Evolutionary conservation across 1,140 invertebrate genomes (phyloP), one percentile per base, ranked within the genome.

Genomic region (Drosophila mayri): DNA sequence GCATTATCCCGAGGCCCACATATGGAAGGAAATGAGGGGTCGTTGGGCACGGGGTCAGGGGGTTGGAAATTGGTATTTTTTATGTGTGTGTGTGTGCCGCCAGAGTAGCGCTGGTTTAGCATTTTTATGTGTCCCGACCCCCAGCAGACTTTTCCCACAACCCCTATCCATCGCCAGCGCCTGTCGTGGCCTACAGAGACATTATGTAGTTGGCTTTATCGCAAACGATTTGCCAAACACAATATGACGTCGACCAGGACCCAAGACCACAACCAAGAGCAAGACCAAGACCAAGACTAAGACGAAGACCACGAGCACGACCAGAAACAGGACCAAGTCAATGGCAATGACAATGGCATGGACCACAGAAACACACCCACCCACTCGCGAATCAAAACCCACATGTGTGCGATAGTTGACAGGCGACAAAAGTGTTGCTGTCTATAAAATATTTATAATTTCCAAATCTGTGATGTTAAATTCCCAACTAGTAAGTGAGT

Each of bases 131-230:
- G 20, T 61, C 72, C 57, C 68, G 16, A 35, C 44, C 67, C 35
- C 57, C 16, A n/a, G 47, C 47, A 30, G 32, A 54, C 37, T 52
- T 16, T 9, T 2, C 25, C 52, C 60, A 16, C 37, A 35, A 20
- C 43, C 55, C 54, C 37, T 14, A 43, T 59, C 38, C 22, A 47
- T 47, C 44, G 20, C 7, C 37, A 58, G 37, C 54, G 35, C 63
- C n/a, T 63, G 30, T 61, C 62, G 30, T 63, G 71, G 79, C 79
- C 79, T 83, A 88, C 75, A 76, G 76, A 86, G 80, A 88, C 85
- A 88, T 90, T 88, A 87, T 87, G 82, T 82, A 86, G 83, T 88
- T 88, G 84, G 80, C 84, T 88, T 88, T 88, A 88, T 88, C 85
- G 84, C 84, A 84, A 83, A 81, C 84, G 85, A 90, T 88, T 90